Base-by-base conservation (phyloP, 2,888 invertebrate species). In the Leptopterna dolabrata region DNA sequence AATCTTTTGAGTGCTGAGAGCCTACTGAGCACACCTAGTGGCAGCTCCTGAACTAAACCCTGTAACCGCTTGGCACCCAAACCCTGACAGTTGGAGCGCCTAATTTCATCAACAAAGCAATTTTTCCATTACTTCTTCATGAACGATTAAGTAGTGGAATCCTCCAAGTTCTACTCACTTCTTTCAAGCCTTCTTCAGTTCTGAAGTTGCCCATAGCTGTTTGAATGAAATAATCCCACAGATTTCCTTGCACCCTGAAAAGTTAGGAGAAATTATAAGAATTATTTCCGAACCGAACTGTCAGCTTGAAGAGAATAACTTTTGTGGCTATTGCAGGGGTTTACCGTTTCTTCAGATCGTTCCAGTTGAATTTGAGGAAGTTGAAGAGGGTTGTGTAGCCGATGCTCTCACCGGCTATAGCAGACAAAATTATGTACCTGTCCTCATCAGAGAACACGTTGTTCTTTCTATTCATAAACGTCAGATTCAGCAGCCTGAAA, bases 391-490 rank as follows among this genome's bases (percentile, higher is more conserved):
- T 94, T 0, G 94, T 95, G 89, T 96, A 95, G 0, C 96, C 96
- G 87, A 94, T 87, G 19, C 86, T 87, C 30, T 89, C 89, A 36
- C 89, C 94, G 0, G 95, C 94, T 19, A 94, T 93, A 1, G 96
- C 95, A 0, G 95, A 94, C 86, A 96, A 91, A 94, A 95, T 95
- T 81, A 96, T 91, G 90, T 95, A 95, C 73, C 95, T 92, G 90
- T 96, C 96, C 0, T 94, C 95, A 90, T 96, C 96, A 0, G 95
- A 95, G 90, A 96, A 96, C 0, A 93, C 94, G 90, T 95, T 95
- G 27, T 93, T 93, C 89, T 86, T 84, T 36, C 89, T 88, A 30
- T 95, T 94, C 76, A 96, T 91, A 55, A 96, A 93, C 0, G 96
- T 95, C 7, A 95, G 93, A 90, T 95, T 95, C 45, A 96, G 91